Conservation (phyloP, 2,888 invertebrate species). For the Hypena proboscidalis region DNA sequence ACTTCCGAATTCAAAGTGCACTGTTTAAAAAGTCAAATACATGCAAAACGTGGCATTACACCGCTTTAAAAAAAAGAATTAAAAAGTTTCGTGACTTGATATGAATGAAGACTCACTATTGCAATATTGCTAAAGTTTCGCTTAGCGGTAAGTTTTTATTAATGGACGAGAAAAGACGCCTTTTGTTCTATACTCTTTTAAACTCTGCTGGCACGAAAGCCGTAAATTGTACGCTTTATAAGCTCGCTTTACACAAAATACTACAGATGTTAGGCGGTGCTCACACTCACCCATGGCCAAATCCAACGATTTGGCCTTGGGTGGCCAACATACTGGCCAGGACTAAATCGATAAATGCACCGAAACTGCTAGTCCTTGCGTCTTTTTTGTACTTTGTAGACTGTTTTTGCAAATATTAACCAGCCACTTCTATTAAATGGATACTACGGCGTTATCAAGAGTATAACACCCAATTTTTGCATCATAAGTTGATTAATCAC, state of each 20-base stretch:
- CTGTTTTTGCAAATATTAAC: no score
- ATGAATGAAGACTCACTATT: constrained; percentile 62
- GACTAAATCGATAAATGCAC: no score
- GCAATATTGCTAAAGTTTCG: constrained; percentile 78
- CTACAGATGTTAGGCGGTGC: no score
- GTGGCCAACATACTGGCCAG: no score
- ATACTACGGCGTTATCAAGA: no score
- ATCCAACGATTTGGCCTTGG: no score
- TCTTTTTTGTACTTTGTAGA: no score
- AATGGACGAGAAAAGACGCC: constrained; percentile 56
- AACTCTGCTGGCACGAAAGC: constrained; percentile 58
- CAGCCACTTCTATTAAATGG: no score
- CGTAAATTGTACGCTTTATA: constrained; percentile 62
- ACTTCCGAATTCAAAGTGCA: constrained; percentile 36
- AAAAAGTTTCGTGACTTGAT: constrained; percentile 47
- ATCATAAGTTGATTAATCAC: no score
- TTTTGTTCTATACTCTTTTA: constrained; percentile 63
- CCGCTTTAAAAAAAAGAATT: constrained; percentile 28
- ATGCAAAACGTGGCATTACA: constrained; percentile 41
- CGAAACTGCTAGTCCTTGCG: no score
- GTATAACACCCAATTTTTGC: no score
- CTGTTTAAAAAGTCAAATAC: constrained; percentile 38
- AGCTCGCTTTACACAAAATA: constrained; percentile 30
- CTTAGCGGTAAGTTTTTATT: constrained; percentile 67
- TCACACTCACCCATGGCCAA: no score